Conservation (phyloP, 2,113 vertebrate genomes). For the western clawed frog (Xenopus tropicalis) region UCB_Xtro_10.0 CM004452.2:11610501-11611000, state of each 20-base stretch:
- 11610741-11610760: background rate
- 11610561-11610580: too few species aligned
- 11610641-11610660: too few species aligned
- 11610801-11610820: conserved; percentile 81
- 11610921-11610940: conserved; percentile 94
- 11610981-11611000: background rate
- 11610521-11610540: too few species aligned
- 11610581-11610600: too few species aligned
- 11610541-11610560: too few species aligned
- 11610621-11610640: too few species aligned
- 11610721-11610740: too few species aligned
- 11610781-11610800: conserved; percentile 87
- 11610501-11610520: too few species aligned
- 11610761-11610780: conserved; percentile 93
- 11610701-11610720: too few species aligned
- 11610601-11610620: too few species aligned
- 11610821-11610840: conserved; percentile 76
- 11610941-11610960: conserved; percentile 14
- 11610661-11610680: too few species aligned
- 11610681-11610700: too few species aligned
- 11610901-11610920: conserved; percentile 98
- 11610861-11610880: conserved; percentile 79
- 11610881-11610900: conserved; percentile 90
- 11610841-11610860: conserved; percentile 91
- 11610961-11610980: background rate